Base-by-base conservation (phyloP, 92 coral and sea anemone species). In the Phenganax subtilis region DNA sequence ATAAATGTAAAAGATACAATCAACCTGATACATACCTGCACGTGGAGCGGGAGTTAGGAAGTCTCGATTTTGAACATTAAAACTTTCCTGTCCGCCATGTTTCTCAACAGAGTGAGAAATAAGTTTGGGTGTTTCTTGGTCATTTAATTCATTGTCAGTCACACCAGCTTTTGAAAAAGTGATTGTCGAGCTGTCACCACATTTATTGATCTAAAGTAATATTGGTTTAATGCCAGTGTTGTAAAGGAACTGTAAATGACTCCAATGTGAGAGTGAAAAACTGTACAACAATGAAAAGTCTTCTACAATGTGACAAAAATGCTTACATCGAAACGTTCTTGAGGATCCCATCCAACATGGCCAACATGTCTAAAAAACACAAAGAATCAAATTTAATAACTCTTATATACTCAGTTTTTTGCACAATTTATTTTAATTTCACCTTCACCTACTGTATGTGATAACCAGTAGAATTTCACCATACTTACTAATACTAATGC, bases 271-370 rank as follows among this genome's bases (percentile, higher is more conserved):
- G 7, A 73, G 54, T 37, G 5, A 37, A 74, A 75, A 66, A 47
- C 55, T 53, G 57, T 71, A 17, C 30, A 71, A 47, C 7, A 47
- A 59, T 14, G 47, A 37, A 37, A 37, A 37, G 47, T 37, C 47
- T 37, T 37, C 47, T 37, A 37, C 47, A 37, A 37, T 37, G 47
- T 37, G 47, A 37, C 47, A 37, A 37, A 37, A 37, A 44, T 75
- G 67, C 97, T 90, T 85, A 96, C 99, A 90, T 96, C 99, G 89
- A 96, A 96, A 10, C 97, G 97, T 67, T 92, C 93, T 75, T 96
- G 91, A 55, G 99, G 97, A 73, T 96, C 99, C 97, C 97, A 92
- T 73, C 99, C 99, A 64, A 96, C 91, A 66, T 96, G 99, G 67
- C 97, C 99, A 88, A 96, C 88, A 81, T 96, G 99, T 72, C 99